Percentiles rank a stretch among this genome's conserved stretches.
phyloP scores from a whole-genome alignment of 2,888 invertebrate species.

The Schizaphis graminum region DNA sequence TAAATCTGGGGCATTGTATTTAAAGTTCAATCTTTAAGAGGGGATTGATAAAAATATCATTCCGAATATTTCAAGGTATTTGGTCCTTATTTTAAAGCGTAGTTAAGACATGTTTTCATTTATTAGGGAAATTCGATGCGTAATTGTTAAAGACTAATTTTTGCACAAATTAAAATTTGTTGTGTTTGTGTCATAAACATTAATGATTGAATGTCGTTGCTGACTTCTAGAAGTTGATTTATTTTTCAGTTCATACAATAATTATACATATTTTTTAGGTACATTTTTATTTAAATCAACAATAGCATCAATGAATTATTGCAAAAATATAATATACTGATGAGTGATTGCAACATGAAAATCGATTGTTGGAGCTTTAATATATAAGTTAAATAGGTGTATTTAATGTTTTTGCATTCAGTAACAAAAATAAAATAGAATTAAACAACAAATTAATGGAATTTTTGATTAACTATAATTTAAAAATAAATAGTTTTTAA shows the following conservation, averaged over 20 bases:
- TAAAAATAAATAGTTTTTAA: not conserved
- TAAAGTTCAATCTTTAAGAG: not conserved
- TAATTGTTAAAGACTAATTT: not conserved
- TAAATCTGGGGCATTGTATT: not conserved
- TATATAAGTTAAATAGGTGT: not conserved
- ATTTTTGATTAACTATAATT: not conserved
- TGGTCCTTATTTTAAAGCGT: not conserved
- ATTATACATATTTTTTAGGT: not conserved
- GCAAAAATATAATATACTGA: not conserved
- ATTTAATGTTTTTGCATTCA: not conserved
- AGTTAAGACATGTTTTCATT: not conserved
- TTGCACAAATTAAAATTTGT: not conserved
- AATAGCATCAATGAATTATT: not conserved
- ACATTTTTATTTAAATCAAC: not conserved
- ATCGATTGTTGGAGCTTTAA: not conserved
- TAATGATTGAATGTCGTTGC: not conserved
- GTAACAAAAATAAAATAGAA: not conserved
- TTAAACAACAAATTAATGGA: not conserved
- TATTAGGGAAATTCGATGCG: not conserved
- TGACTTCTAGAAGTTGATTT: not conserved
- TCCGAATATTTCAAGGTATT: not conserved
- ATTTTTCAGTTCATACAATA: not conserved
- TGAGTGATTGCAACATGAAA: not conserved
- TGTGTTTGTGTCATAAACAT: not conserved
- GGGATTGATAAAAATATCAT: not conserved